Conservation (phyloP, 2,888 invertebrate genomes). For the Nesidiocoris tenuis region DNA sequence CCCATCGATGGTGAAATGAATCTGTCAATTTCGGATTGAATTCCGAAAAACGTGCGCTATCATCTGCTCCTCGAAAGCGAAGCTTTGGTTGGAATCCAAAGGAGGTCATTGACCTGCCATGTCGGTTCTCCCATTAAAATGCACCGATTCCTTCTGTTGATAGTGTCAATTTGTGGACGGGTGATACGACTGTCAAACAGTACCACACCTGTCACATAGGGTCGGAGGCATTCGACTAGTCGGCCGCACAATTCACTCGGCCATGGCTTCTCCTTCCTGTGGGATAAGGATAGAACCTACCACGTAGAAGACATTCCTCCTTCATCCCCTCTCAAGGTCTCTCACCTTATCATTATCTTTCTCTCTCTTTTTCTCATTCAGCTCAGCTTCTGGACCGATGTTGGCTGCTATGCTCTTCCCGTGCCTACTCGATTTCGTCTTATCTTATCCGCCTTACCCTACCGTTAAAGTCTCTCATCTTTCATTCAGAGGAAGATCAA, state of each 20-base stretch:
- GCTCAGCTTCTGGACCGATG: too few relatives aligned
- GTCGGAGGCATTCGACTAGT: constrained; percentile 20
- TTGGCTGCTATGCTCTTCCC: not conserved
- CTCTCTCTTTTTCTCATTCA: too few relatives aligned
- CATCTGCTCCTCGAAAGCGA: too few relatives aligned
- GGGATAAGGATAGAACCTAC: too few relatives aligned
- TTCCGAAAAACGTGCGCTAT: too few relatives aligned
- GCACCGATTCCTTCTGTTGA: too few relatives aligned
- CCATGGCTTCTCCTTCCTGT: not conserved
- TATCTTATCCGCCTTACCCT: constrained; percentile 8
- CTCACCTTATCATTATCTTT: not conserved
- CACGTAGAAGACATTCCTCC: not conserved
- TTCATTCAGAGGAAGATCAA: not conserved
- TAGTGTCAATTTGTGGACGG: too few relatives aligned
- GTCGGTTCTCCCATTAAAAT: constrained; percentile 4
- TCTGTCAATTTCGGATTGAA: too few relatives aligned
- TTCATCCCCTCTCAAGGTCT: not conserved
- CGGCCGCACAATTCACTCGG: constrained; percentile 10
- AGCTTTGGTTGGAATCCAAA: constrained; percentile 25
- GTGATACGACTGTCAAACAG: too few relatives aligned
- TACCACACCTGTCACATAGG: constrained; percentile 20
- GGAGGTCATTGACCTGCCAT: constrained; percentile 10
- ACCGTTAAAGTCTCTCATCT: constrained; percentile 24
- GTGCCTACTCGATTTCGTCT: not conserved
- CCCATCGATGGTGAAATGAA: too few relatives aligned